phyloP scores from a whole-genome alignment of 2,113 vertebrate genomes.

The Fulmarus glacialis region DNA sequence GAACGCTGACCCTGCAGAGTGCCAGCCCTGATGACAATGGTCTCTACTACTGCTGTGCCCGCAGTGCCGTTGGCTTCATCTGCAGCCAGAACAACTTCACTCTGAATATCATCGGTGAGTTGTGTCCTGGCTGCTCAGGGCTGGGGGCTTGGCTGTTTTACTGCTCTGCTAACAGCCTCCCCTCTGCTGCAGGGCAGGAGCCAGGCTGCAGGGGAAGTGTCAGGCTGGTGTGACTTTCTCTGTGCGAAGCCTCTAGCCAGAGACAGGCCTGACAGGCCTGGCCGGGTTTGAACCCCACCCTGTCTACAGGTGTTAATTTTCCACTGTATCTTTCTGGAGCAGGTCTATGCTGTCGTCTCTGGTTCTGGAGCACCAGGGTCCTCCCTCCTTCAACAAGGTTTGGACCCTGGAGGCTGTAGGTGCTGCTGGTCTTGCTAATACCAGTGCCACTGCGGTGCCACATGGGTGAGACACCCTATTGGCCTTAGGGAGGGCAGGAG shows the following conservation, averaged over 20 bases:
- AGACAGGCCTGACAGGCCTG: too few relatives aligned
- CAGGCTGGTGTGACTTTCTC: not conserved
- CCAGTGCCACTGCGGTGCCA: accelerated
- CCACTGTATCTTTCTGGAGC: not conserved
- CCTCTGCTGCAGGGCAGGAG: not conserved
- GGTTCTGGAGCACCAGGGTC: not conserved
- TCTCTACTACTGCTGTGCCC: conserved; percentile 91
- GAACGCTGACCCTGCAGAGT: conserved; percentile 83
- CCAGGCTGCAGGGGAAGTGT: not conserved
- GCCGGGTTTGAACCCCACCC: not conserved
- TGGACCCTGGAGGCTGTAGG: not conserved
- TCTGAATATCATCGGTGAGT: conserved; percentile 88
- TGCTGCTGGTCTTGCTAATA: not conserved
- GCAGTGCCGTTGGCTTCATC: conserved; percentile 83
- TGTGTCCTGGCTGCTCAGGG: not conserved
- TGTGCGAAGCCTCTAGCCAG: not conserved
- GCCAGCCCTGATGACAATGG: conserved; percentile 87
- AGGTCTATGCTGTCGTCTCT: not conserved
- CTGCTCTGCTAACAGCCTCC: not conserved
- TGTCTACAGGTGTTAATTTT: not conserved
- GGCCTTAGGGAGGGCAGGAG: not conserved
- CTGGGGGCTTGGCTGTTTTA: not conserved
- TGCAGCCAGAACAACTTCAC: conserved; percentile 93
- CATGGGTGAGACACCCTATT: not conserved
- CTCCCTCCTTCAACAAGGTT: not conserved